phyloP scores from a whole-genome alignment of 1,140 invertebrate genomes.

The Hypsibius dujardini region DNA sequence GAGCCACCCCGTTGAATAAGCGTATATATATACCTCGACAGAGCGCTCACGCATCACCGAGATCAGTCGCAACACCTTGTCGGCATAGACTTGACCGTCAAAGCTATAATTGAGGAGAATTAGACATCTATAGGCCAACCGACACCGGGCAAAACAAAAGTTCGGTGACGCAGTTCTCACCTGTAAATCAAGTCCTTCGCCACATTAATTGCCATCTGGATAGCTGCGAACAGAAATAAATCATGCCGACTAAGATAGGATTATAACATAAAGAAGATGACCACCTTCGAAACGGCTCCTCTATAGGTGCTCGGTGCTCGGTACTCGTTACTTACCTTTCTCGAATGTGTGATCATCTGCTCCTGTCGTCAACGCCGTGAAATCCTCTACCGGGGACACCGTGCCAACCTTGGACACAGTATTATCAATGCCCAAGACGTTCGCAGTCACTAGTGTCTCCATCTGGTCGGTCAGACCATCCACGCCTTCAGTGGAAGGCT shows the following conservation, averaged over 20 bases:
- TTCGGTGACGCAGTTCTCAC: too few species aligned
- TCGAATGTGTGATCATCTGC: not conserved
- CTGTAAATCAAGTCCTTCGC: not conserved
- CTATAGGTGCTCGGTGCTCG: too few species aligned
- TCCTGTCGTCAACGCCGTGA: not conserved
- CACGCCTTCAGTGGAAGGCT: too few species aligned
- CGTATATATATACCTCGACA: not conserved
- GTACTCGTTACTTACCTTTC: not conserved
- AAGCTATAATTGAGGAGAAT: not conserved
- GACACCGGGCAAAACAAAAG: too few species aligned
- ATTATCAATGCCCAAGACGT: not conserved
- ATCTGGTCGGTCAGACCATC: too few species aligned
- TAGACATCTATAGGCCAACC: too few species aligned
- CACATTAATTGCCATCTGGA: not conserved
- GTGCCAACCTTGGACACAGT: not conserved
- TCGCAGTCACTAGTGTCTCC: too few species aligned
- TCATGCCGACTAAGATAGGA: too few species aligned
- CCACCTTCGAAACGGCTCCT: too few species aligned
- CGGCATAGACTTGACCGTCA: not conserved
- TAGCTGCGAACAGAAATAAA: not conserved
- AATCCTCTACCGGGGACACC: not conserved
- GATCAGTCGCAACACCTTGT: conserved; percentile 1
- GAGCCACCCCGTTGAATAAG: too few species aligned
- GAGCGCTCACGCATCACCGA: not conserved
- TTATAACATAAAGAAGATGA: too few species aligned